phyloP scores from a whole-genome alignment of 2,113 vertebrate genomes.

The Hippocampus comes region DNA sequence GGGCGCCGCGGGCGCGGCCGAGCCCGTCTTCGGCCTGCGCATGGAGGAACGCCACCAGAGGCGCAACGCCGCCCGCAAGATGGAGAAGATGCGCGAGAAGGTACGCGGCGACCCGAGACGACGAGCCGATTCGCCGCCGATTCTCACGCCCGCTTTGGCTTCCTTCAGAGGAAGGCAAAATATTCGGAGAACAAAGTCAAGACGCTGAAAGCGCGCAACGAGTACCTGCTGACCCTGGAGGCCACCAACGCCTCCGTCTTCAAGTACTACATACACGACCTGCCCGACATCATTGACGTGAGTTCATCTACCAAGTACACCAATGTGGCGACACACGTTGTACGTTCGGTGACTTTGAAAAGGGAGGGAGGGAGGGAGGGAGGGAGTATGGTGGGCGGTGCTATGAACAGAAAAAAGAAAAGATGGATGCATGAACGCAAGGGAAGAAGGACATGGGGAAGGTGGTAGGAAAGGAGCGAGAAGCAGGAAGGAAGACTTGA shows the following conservation, averaged over 20 bases:
- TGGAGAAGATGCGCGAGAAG: constrained; percentile 99
- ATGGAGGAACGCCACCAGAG: constrained; percentile 95
- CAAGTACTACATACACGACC: constrained; percentile 98
- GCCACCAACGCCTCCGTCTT: constrained; percentile 96
- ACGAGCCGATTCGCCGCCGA: not conserved
- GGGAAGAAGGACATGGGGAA: too few species aligned
- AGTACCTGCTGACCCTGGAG: constrained; percentile 95
- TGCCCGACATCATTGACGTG: constrained; percentile 96
- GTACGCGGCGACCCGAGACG: constrained; percentile 55
- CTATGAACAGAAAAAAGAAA: too few species aligned
- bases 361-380: too few species aligned
- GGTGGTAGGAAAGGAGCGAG: too few species aligned
- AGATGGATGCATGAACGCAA: too few species aligned
- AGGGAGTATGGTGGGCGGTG: too few species aligned
- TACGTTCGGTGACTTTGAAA: too few species aligned
- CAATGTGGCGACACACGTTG: not conserved
- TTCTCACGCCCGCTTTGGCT: not conserved
- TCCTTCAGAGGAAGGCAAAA: constrained; percentile 89
- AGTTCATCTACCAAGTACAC: constrained; percentile 62
- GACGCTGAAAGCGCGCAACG: constrained; percentile 95
- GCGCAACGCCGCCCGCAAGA: constrained; percentile 97
- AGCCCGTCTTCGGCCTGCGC: constrained; percentile 89
- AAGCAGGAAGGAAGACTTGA: too few species aligned
- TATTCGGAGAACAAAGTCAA: constrained; percentile 99
- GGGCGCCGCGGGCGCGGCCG: constrained; percentile 80